Percentiles rank a stretch among this genome's conserved stretches.
These are phyloP conservation scores for Lepidothrix coronata DNA, from an alignment of 2,113 vertebrate genomes.

Conservation along the genomic window DNA sequence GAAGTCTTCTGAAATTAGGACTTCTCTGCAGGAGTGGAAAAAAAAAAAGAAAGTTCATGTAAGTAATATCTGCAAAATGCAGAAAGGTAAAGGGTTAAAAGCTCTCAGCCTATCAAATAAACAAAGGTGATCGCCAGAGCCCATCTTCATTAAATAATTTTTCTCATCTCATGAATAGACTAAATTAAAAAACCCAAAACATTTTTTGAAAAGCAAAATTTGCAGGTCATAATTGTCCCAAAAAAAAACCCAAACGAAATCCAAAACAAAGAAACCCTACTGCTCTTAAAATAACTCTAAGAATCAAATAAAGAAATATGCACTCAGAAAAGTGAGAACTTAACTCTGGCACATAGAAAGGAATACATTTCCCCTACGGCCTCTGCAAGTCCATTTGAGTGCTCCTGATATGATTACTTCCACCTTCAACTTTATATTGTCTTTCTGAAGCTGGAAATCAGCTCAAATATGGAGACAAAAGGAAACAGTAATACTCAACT, in stretches of 20 bases:
- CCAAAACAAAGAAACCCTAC: not conserved
- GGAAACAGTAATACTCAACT: not conserved
- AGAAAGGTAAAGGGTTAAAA: not conserved
- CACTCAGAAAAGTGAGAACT: not conserved
- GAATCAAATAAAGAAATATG: not conserved
- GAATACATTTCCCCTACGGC: not conserved
- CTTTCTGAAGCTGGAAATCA: not conserved
- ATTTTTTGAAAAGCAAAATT: not conserved
- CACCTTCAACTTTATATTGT: not conserved
- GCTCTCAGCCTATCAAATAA: not conserved
- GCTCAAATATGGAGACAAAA: not conserved
- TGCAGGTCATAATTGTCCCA: not conserved
- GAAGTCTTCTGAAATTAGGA: not conserved
- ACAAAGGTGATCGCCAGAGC: not conserved
- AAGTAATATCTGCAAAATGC: not conserved
- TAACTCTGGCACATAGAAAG: not conserved
- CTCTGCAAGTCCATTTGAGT: not conserved
- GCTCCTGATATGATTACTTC: not conserved
- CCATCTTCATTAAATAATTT: not conserved
- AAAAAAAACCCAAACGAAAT: not conserved
- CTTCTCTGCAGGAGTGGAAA: not conserved
- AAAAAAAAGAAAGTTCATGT: not conserved
- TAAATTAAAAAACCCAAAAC: not conserved
- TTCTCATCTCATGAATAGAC: not conserved
- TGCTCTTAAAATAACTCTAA: not conserved